A percentile compares a stretch with the other conserved stretches of the same genome.
Conservation (phyloP, 2,888 invertebrate genomes). For the Conchocele bisecta region DNA sequence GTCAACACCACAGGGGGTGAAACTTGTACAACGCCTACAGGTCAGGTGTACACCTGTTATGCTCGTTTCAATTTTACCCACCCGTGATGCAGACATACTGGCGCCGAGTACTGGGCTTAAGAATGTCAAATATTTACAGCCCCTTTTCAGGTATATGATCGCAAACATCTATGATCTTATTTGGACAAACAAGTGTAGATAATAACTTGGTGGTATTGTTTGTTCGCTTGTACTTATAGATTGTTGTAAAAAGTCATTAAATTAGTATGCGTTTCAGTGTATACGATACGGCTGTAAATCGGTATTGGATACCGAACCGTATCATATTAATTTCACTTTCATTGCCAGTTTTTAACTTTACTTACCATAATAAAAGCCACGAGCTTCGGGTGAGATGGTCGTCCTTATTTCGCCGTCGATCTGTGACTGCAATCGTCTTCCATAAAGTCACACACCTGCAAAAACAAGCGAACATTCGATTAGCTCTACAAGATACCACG, state of each 20-base stretch:
- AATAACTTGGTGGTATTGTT: no score
- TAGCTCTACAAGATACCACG: no score
- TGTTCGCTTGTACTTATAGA: no score
- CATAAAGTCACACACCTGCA: constrained; percentile 26
- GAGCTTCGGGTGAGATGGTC: neutral
- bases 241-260: no score
- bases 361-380: constrained; percentile 46
- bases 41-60: no score
- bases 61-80: no score
- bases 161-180: neutral
- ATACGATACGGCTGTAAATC: no score
- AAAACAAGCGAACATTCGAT: neutral
- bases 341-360: neutral
- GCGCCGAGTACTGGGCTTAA: constrained; percentile 38
- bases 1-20: no score
- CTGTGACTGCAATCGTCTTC: no score
- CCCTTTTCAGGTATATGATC: neutral
- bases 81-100: constrained; percentile 33
- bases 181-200: constrained; percentile 10
- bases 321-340: neutral
- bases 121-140: constrained; percentile 32
- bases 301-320: neutral
- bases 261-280: no score
- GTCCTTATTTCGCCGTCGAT: constrained; percentile 53
- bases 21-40: no score